These are phyloP conservation scores for Diglossa brunneiventris DNA, from an alignment of 2,113 vertebrate genomes.

Conservation along the genomic window DNA sequence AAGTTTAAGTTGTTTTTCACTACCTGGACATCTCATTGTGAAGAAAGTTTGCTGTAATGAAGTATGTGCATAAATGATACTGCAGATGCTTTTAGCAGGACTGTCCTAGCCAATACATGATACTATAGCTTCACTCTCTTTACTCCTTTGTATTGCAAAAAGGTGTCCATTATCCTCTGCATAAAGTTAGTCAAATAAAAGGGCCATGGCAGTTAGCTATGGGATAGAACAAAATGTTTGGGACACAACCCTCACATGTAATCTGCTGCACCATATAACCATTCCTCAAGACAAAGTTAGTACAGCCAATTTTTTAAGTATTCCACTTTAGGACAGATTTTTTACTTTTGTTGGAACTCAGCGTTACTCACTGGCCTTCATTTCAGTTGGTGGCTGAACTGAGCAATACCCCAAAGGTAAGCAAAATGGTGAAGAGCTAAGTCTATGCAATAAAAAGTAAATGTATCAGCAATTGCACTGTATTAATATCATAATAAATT, in stretches of 20 bases:
- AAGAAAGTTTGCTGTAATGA: not conserved
- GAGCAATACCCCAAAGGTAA: not conserved
- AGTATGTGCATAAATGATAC: not conserved
- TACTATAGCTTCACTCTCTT: not conserved
- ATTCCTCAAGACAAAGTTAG: not conserved
- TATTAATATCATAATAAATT: conserved; percentile 51
- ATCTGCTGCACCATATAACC: not conserved
- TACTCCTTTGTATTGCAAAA: not conserved
- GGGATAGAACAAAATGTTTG: not conserved
- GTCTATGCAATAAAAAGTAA: conserved; percentile 26
- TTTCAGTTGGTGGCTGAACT: not conserved
- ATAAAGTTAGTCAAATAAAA: not conserved
- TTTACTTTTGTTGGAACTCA: not conserved
- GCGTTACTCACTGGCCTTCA: not conserved
- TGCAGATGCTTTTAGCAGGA: not conserved
- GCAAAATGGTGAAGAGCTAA: not conserved
- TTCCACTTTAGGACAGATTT: not conserved
- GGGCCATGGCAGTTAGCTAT: not conserved
- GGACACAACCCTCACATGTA: not conserved
- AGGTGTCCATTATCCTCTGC: not conserved
- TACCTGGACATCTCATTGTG: not conserved
- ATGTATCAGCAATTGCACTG: conserved; percentile 10
- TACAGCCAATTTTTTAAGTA: not conserved
- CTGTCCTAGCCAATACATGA: not conserved
- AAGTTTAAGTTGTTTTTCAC: not conserved